A percentile compares a stretch with the other conserved stretches of the same genome.
phyloP scores from a whole-genome alignment of 2,888 invertebrate species.

The Entomobrya multifasciata region DNA sequence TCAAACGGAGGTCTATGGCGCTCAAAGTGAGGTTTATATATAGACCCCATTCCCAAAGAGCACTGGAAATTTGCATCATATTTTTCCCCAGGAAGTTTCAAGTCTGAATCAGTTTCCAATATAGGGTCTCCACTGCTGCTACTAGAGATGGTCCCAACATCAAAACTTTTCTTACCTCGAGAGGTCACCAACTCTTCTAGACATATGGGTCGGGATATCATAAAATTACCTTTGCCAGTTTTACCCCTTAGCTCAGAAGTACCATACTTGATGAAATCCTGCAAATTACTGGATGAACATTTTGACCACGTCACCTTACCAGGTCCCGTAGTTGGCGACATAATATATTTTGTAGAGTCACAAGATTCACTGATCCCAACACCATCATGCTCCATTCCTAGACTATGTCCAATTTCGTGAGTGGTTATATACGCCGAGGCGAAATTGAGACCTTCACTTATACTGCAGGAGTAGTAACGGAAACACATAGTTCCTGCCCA shows the following conservation, averaged over 20 bases:
- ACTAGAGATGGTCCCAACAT: neutral
- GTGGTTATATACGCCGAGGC: conserved; percentile 81
- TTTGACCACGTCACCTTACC: conserved; percentile 81
- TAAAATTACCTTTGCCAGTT: conserved; percentile 39
- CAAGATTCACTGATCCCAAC: conserved; percentile 80
- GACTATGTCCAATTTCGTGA: conserved; percentile 81
- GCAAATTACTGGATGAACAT: conserved; percentile 81
- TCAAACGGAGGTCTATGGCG: conserved; percentile 80
- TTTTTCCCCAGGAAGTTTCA: conserved; percentile 80
- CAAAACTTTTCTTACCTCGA: conserved; percentile 48
- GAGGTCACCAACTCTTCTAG: conserved; percentile 53
- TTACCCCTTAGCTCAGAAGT: conserved; percentile 69
- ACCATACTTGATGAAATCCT: conserved; percentile 80
- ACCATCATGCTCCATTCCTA: conserved; percentile 81
- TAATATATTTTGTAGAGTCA: conserved; percentile 78
- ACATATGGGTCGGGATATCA: conserved; percentile 61
- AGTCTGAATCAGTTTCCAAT: conserved; percentile 43
- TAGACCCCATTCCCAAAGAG: conserved; percentile 80
- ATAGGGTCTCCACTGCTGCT: neutral
- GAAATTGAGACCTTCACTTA: conserved; percentile 81
- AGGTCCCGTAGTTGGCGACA: conserved; percentile 81
- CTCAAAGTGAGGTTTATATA: conserved; percentile 80
- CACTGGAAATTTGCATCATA: conserved; percentile 80
- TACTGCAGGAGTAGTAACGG: conserved; percentile 81
- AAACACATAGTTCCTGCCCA: conserved; percentile 81